Percentiles rank a stretch among this genome's conserved stretches.
Conservation (phyloP, 2,888 invertebrate species). For the Entomobrya multifasciata region DNA sequence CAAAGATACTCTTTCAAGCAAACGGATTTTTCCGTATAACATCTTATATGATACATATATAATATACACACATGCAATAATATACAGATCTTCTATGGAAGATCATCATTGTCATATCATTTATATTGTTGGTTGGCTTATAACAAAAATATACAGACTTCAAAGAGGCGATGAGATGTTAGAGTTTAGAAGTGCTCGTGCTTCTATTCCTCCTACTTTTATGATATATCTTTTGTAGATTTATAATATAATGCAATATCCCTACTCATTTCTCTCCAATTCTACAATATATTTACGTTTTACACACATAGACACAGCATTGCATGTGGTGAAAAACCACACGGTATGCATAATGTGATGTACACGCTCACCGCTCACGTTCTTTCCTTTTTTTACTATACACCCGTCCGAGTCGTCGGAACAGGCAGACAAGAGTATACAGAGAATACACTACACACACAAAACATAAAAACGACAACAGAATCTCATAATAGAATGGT, state of each 20-base stretch:
- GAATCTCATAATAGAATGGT: slow-evolving; percentile 18
- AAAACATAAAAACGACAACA: slow-evolving; percentile 11
- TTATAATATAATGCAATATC: background rate
- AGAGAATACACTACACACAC: background rate
- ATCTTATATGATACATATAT: background rate
- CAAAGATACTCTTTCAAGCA: background rate
- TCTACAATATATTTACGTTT: background rate
- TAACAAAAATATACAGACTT: background rate
- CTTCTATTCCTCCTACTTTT: background rate
- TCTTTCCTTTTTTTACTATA: background rate
- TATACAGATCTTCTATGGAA: too few relatives aligned
- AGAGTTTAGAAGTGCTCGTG: too few relatives aligned
- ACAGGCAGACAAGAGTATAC: background rate
- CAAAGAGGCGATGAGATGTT: background rate
- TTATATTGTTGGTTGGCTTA: background rate
- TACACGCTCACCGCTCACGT: slow-evolving; percentile 23
- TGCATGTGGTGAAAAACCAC: slow-evolving; percentile 40
- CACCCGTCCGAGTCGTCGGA: too few relatives aligned
- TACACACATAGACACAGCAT: background rate
- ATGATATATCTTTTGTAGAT: background rate
- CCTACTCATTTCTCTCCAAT: background rate
- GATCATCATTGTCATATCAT: background rate
- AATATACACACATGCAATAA: too few relatives aligned
- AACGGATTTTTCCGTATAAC: background rate
- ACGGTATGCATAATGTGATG: background rate